Base-by-base conservation (phyloP, 2,113 vertebrate species). In the Gymnobelideus leadbeateri region DNA sequence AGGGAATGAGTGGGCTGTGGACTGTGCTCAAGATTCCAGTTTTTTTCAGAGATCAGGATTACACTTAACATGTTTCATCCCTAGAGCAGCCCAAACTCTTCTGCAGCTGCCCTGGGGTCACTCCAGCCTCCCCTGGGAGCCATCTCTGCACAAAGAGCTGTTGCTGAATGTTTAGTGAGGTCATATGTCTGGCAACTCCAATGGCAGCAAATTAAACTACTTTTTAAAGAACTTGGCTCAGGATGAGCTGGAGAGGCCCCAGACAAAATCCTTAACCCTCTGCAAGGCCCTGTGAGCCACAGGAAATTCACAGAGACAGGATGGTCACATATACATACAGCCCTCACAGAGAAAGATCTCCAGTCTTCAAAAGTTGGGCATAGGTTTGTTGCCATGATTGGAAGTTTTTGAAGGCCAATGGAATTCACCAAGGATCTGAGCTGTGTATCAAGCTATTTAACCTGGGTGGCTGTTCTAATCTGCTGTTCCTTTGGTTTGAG, bases 41-140 rank as follows among this genome's bases (percentile, higher is more conserved):
- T 98, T 98, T 49, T 98, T 99, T 98, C 98, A 98, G 98, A 97
- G 97, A 98, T 97, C 97, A 96, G 1, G 37, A 97, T 95, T 97
- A 96, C 96, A 96, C 98, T 99, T 98, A 98, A 99, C 98, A 98
- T 98, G 98, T 97, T 98, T 98, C 98, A 95, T 92, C n/a, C 93
- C 98, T 96, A 51, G 57, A 96, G 96, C 92, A 93, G 97, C 97
- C 96, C 98, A 97, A 97, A 97, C 68, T 94, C 96, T 97, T 97
- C 94, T 97, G 96, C 97, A 97, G 93, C 95, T 97, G 97, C 49
- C 95, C 84, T 25, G 25, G 95, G 96, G 96, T 95, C 94, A 93
- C 93, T 46, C 55, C 0, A 0, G 53, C 68, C 91, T 97, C 97
- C 96, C 97, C 89, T 37, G 97, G 97, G 97, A 96, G 94, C 96